Percentiles rank a stretch among this genome's conserved stretches.
Evolutionary conservation across 2,888 invertebrate species (phyloP).

Genomic region (Seladonia tumulorum): DNA sequence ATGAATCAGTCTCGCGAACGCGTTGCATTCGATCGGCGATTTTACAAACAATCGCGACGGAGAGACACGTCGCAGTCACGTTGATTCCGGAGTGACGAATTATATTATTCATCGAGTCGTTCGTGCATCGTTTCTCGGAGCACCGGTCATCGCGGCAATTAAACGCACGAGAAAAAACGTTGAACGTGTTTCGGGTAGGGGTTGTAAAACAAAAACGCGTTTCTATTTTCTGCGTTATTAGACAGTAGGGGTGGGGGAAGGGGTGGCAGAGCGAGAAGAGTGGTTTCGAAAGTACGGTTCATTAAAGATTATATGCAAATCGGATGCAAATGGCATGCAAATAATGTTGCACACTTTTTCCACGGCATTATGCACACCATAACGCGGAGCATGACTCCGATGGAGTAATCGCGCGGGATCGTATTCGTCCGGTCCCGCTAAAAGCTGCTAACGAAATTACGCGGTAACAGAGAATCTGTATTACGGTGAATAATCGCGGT

Average conservation of each 20-base stretch:
- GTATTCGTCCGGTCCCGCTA: constrained; percentile 17
- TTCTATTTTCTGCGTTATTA: constrained; percentile 21
- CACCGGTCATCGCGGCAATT: background rate
- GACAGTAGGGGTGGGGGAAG: background rate
- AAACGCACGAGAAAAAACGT: background rate
- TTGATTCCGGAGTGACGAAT: background rate
- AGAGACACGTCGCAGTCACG: background rate
- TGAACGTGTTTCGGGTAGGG: constrained; percentile 10
- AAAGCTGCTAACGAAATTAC: constrained; percentile 44
- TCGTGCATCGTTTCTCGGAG: no score
- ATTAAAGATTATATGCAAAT: constrained; percentile 58
- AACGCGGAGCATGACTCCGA: constrained; percentile 32
- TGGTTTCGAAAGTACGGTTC: constrained; percentile 34
- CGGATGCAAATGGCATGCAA: constrained; percentile 52
- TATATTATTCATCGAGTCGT: constrained; percentile 5
- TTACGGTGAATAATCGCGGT: constrained; percentile 21
- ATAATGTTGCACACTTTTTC: constrained; percentile 49
- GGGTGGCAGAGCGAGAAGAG: background rate
- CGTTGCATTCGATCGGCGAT: background rate
- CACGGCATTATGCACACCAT: constrained; percentile 37
- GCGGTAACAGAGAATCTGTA: constrained; percentile 27
- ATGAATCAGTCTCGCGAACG: background rate
- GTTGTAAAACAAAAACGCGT: background rate
- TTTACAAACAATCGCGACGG: background rate
- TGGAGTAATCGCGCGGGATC: constrained; percentile 25